Base-by-base conservation (phyloP, 1,140 invertebrate genomes). In the Sinella curviseta region DNA sequence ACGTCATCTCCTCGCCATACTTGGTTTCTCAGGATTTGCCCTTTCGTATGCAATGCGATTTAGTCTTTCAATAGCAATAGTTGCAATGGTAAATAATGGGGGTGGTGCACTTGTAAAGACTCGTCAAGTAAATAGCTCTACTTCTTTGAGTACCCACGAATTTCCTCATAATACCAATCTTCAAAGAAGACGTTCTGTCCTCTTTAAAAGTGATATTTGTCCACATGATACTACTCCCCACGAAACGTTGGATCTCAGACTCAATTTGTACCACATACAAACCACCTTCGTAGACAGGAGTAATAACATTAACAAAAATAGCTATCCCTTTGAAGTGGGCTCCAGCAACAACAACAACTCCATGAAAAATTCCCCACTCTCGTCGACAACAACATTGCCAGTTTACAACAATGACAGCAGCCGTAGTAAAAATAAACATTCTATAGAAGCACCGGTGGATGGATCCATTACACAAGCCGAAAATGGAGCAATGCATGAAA, bases 1-100 rank as follows among this genome's bases (percentile, higher is more conserved):
- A 74, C 88, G 94, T 17, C 93, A 94, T 84, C 85, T 93, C 28
- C 88, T 95, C 80, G 91, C 93, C 0, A 86, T 92, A 0, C 87
- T 95, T 74, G 91, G 93, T 0, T 96, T 93, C 1, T 89, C 96
- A 30, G 95, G 93, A 4, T 92, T 96, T 89, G 92, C 93, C 28
- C 93, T 97, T 78, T 90, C 95, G 54, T 96, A 97, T 85, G 93
- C 94, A 0, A 89, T 96, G 82, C 94, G 96, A 85, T 94, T 95
- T 17, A 96, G 96, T 86, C 88, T 95, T 14, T 94, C 93, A 4
- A 93, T 97, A 0, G 93, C 94, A 0, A 93, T 96, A 86, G 93
- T 97, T 14, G 94, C 93, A 34, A 96, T 97, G 93, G 89, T 96
- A 8, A 94, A 92, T 12, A 88, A 89, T 85, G 86, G 88, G 8